phyloP scores from a whole-genome alignment of 2,797 vertebrate species.

The Phataginus tricuspis region DNA sequence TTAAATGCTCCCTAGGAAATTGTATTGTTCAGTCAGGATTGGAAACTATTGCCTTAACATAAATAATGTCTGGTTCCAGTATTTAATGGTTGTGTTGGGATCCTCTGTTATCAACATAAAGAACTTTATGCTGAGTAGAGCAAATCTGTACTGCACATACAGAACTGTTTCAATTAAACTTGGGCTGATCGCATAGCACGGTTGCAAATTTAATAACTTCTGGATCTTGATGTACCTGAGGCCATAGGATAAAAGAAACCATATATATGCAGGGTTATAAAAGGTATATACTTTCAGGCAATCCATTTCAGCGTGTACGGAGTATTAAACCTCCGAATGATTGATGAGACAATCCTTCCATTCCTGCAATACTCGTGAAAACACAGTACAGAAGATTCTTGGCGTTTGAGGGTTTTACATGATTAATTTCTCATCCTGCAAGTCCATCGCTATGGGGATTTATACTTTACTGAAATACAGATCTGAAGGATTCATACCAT shows the following conservation, averaged over 20 bases:
- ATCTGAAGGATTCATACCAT: neutral
- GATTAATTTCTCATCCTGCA: neutral
- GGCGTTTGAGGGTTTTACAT: neutral
- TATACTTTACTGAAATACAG: neutral
- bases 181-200: neutral
- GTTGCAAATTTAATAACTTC: neutral
- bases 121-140: neutral
- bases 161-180: neutral
- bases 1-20: neutral
- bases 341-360: neutral
- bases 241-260: neutral
- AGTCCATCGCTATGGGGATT: neutral
- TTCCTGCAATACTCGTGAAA: neutral
- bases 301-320: neutral
- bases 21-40: neutral
- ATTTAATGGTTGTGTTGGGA: neutral
- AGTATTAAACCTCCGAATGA: slow-evolving; percentile 31
- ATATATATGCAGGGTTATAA: neutral
- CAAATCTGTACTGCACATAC: neutral
- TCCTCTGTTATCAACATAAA: neutral
- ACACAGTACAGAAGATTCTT: neutral
- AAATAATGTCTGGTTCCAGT: neutral
- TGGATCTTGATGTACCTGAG: neutral
- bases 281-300: slow-evolving; percentile 25
- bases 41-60: neutral